A percentile compares a stretch with the other conserved stretches of the same genome.
These are phyloP conservation scores for Endomychus coccineus DNA, from an alignment of 2,888 invertebrate species.

Conservation along the genomic window DNA sequence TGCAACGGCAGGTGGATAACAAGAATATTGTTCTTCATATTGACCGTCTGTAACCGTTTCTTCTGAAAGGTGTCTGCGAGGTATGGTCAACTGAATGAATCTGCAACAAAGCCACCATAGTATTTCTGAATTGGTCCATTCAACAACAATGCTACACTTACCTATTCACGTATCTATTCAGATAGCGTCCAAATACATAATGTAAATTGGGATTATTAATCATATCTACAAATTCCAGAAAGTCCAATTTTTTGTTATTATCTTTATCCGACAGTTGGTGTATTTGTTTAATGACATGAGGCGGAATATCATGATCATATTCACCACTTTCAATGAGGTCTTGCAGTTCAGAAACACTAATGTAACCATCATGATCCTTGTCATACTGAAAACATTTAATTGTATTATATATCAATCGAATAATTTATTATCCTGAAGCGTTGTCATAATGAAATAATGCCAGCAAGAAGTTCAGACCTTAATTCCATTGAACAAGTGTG, in stretches of 20 bases:
- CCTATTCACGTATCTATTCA: slow-evolving; percentile 49
- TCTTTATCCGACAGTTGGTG: slow-evolving; percentile 58
- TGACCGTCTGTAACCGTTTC: slow-evolving; percentile 54
- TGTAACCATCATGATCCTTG: slow-evolving; percentile 60
- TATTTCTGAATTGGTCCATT: not conserved
- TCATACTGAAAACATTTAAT: slow-evolving; percentile 64
- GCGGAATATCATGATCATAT: slow-evolving; percentile 61
- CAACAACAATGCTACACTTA: not conserved
- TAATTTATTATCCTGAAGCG: too few relatives aligned
- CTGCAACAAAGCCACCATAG: slow-evolving; percentile 15
- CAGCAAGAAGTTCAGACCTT: too few relatives aligned
- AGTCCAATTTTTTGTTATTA: slow-evolving; percentile 60
- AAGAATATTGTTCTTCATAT: slow-evolving; percentile 87
- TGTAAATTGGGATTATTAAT: slow-evolving; percentile 54
- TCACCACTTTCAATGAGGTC: slow-evolving; percentile 53
- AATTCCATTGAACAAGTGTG: too few relatives aligned
- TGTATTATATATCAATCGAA: too few relatives aligned
- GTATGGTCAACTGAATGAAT: slow-evolving; percentile 23
- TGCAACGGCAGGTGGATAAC: slow-evolving; percentile 86
- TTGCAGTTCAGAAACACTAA: slow-evolving; percentile 60
- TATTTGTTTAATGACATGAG: slow-evolving; percentile 53
- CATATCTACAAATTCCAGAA: slow-evolving; percentile 67
- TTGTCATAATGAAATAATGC: too few relatives aligned
- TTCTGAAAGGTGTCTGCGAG: slow-evolving; percentile 16
- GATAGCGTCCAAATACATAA: slow-evolving; percentile 58